phyloP scores from a whole-genome alignment of 2,888 invertebrate species.

The Galerucella pusilla region DNA sequence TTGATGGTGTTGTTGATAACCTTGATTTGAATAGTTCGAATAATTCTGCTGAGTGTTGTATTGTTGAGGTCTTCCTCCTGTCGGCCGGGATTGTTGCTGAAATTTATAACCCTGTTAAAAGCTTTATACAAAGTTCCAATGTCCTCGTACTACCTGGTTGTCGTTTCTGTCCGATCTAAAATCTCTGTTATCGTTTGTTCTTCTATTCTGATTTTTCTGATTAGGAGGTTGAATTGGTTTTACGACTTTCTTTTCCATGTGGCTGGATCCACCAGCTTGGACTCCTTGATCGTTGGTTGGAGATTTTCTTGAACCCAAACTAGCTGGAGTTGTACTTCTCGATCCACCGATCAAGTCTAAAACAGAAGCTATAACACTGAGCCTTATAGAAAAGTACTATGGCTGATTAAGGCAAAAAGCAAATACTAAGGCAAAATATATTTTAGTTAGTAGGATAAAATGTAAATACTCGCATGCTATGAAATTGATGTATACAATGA shows the following conservation, averaged over 20 bases:
- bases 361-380: slow-evolving; percentile 66
- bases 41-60: slow-evolving; percentile 19
- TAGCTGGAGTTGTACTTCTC: slow-evolving; percentile 85
- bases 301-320: slow-evolving; percentile 79
- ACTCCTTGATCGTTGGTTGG: slow-evolving; percentile 88
- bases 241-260: slow-evolving; percentile 61
- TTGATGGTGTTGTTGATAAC: slow-evolving; percentile 31
- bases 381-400: slow-evolving; percentile 36
- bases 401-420: slow-evolving; percentile 3
- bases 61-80: slow-evolving; percentile 19
- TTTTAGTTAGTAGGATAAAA: too few relatives aligned
- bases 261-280: slow-evolving; percentile 70
- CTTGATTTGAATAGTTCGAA: slow-evolving; percentile 21
- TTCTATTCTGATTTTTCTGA: slow-evolving; percentile 51
- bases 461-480: background rate
- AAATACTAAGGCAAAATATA: background rate
- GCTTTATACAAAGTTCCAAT: background rate
- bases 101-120: slow-evolving; percentile 1
- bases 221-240: slow-evolving; percentile 60
- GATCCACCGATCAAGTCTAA: slow-evolving; percentile 79
- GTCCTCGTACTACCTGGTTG: slow-evolving; percentile 42
- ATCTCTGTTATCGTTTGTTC: slow-evolving; percentile 58
- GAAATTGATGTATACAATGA: background rate
- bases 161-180: slow-evolving; percentile 52
- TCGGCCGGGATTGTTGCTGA: slow-evolving; percentile 14